Evolutionary conservation across 2,797 vertebrate genomes (phyloP), one percentile per base, ranked within the genome.

Genomic region (Sylvia borin): DNA sequence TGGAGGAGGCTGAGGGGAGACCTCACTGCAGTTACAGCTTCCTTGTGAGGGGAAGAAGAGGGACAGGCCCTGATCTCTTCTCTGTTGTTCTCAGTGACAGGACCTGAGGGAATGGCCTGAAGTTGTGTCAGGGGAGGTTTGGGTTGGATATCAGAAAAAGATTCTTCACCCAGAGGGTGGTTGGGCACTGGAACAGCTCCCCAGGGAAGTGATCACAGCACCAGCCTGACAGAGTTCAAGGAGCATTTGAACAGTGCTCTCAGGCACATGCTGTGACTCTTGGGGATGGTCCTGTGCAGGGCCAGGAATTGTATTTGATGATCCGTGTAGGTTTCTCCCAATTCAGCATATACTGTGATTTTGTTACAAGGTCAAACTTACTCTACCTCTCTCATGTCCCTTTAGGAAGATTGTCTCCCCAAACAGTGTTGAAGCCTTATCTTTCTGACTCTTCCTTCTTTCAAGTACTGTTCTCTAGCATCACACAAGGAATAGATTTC

Each of bases 101-200:
- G 5, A 70, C 36, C 3, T 0, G 0, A 71, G 7, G 25, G 11
- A 51, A 31, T 31, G 29, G 34, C 25, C 5, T 53, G 18, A 53
- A 64, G 6, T 0, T 51, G 26, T 47, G 13, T 24, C 10, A 36
- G 18, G 15, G 2, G 25, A 40, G 6, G 12, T 47, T 84, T 57
- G 5, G 17, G 20, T 3, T 32, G 6, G 9, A 7, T 24, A 27
- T 24, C 7, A 40, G 27, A 2, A 34, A 32, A 19, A 40, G 3
- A 1, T 16, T 58, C 8, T 64, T 47, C 21, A 31, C 25, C 18
- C 58, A 20, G 7, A 10, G 21, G 21, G 4, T 6, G 3, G 3
- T 0, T 71, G 26, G 25, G 15, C 15, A 53, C 15, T 16, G 31
- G n/a, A 16, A 58, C 12, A 65, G 38, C 3, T 58, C 17, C 29